A percentile compares a stretch with the other conserved stretches of the same genome.
phyloP scores from a whole-genome alignment of 2,113 vertebrate genomes.

The Protobothrops flavoviridis region DNA sequence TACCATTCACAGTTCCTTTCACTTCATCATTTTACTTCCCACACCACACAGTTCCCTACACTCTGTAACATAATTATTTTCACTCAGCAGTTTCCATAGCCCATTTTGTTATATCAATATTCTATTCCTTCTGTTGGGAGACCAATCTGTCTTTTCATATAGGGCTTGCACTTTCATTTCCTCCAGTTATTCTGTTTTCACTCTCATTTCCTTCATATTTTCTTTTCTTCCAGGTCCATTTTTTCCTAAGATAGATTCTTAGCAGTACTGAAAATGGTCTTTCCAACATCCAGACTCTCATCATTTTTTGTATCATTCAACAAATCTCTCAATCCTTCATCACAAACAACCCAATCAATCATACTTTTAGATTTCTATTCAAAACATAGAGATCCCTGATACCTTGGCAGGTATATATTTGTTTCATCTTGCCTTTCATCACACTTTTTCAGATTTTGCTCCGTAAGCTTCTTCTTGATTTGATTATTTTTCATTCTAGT shows the following conservation, averaged over 20 bases:
- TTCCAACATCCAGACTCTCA: background rate
- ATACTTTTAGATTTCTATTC: background rate
- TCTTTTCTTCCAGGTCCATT: background rate
- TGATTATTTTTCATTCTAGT: conserved; percentile 5
- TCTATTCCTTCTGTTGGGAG: background rate
- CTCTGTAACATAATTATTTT: background rate
- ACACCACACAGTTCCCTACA: background rate
- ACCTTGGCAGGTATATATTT: background rate
- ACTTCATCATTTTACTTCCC: background rate
- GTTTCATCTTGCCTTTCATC: background rate
- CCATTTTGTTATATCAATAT: background rate
- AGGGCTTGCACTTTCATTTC: background rate
- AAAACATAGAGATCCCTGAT: background rate
- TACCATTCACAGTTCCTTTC: background rate
- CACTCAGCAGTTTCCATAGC: background rate
- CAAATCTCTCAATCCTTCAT: background rate
- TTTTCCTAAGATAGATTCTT: background rate
- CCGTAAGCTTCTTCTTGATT: background rate
- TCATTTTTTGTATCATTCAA: background rate
- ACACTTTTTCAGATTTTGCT: background rate
- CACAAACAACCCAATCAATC: background rate
- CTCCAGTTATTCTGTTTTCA: background rate
- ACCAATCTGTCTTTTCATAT: background rate
- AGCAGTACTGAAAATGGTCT: background rate
- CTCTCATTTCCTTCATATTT: background rate